Conservation (phyloP, 2,113 vertebrate species). For the Ciconia maguari region DNA sequence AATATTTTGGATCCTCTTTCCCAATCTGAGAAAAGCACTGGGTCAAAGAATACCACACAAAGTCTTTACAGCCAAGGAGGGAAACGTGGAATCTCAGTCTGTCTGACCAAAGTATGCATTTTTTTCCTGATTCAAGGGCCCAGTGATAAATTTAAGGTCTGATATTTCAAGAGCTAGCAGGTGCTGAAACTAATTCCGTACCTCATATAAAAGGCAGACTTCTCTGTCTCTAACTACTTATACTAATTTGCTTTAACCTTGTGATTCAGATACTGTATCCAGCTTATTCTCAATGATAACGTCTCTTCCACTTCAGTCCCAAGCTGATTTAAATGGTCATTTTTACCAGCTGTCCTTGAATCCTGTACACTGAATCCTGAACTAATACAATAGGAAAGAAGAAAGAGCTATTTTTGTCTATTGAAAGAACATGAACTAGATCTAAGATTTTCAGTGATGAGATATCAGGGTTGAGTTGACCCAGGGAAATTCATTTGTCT, state of each 20-base stretch:
- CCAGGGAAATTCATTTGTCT: background rate
- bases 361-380: background rate
- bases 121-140: background rate
- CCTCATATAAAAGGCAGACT: background rate
- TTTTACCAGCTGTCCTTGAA: constrained; percentile 1
- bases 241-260: background rate
- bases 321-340: background rate
- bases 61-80: background rate
- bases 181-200: background rate
- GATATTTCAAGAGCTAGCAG: background rate
- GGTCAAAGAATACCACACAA: background rate
- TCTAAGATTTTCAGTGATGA: background rate
- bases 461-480: background rate
- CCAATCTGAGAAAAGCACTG: background rate
- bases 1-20: background rate
- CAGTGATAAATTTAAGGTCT: background rate
- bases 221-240: background rate
- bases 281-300: background rate
- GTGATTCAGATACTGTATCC: background rate
- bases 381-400: background rate
- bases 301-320: background rate
- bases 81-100: background rate
- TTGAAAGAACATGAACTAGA: background rate
- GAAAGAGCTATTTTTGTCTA: background rate
- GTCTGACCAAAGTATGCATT: background rate